Evolutionary conservation across 2,888 invertebrate species (phyloP), one percentile per base, ranked within the genome.

Genomic region (Hipparchia sbordonii): DNA sequence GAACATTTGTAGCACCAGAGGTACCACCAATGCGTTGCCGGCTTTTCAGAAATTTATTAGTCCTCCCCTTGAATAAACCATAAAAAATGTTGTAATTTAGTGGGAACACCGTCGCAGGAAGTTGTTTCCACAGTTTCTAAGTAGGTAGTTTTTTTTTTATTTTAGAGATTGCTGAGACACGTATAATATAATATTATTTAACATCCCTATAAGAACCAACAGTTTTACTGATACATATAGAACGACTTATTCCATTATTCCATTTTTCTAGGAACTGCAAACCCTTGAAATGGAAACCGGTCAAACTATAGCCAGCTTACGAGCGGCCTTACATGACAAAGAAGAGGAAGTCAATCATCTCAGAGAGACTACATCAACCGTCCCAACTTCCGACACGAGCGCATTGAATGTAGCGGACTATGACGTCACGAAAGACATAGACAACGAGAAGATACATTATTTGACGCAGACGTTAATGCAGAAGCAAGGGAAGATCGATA

Each of bases 401-500:
- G 87, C 92, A 0, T 79, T 93, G 0, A 93, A 93, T 75, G 93
- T 93, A 0, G 93, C 89, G 0, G 93, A 93, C 71, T 92, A 90
- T 79, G 91, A 87, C 77, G 82, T 84, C 74, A 83, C 79, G 45
- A 85, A 86, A 52, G 85, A 85, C 76, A 84, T 89, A 78, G 89
- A 91, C 56, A 85, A 82, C 23, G 89, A 91, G 23, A 90, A 91
- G 79, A 88, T 96, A 9, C 93, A 95, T 65, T 91, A 94, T 1
- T 91, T 98, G 13, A 98, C 98, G 0, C 96, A 98, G 84, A 97
- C 96, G 62, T 91, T 98, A 54, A 97, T 98, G 72, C 95, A 96
- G 82, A 98, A 97, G 84, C 98, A 98, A 88, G 96, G 96, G 61
- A 95, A 96, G 78, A 92, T 98, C n/a, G 98, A 98, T 85, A 94